phyloP scores from a whole-genome alignment of 2,113 vertebrate species.

The Aegithalos caudatus region DNA sequence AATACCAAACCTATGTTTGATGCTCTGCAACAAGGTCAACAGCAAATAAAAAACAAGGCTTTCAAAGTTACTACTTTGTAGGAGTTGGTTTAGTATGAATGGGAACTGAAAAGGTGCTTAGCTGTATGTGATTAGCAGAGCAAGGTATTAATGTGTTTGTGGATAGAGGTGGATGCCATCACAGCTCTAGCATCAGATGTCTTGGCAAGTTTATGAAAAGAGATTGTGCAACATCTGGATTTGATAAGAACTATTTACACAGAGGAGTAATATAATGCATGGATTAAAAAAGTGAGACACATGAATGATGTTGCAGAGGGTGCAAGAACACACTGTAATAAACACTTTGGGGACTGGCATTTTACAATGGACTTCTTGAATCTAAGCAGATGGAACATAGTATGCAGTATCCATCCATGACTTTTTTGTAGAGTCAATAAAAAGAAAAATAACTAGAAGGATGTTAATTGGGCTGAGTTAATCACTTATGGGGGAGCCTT shows the following conservation, averaged over 20 bases:
- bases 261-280: not conserved
- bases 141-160: not conserved
- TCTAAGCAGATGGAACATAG: not conserved
- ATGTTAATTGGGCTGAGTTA: not conserved
- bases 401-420: not conserved
- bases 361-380: not conserved
- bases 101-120: not conserved
- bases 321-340: not conserved
- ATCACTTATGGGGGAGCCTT: not conserved
- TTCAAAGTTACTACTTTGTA: not conserved
- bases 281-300: not conserved
- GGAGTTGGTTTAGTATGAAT: not conserved
- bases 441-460: not conserved
- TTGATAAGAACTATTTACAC: not conserved
- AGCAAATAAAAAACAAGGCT: not conserved
- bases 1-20: fast-evolving
- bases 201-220: not conserved
- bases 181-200: not conserved
- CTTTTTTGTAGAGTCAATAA: not conserved
- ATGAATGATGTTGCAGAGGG: not conserved
- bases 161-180: not conserved
- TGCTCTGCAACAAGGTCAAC: not conserved
- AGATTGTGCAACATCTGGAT: not conserved
- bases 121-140: not conserved
- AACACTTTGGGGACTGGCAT: not conserved